Evolutionary conservation across 2,113 vertebrate genomes (phyloP), one percentile per base, ranked within the genome.

Genomic region (Takifugu bimaculatus): DNA sequence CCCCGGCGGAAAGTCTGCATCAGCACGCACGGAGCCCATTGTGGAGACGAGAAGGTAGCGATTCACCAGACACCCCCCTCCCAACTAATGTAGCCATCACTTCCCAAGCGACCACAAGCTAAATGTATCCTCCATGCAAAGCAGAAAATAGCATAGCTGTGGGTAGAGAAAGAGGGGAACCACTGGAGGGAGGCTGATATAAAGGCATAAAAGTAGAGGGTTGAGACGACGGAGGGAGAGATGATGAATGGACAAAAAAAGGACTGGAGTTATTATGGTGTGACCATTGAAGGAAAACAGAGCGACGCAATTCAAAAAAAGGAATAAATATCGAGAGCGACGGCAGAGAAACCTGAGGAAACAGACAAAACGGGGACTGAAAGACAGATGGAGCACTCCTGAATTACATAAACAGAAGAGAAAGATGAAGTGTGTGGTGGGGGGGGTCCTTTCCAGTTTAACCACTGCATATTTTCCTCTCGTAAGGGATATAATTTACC

Each of bases 401-500:
- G 32, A 72, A 70, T 63, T 60, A 73, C 61, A 39, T 54, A 56
- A 76, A 64, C 52, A 65, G 60, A 65, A 72, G 63, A 60, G 49
- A 50, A 68, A 54, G 67, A 64, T 70, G 59, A 72, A 57, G n/a
- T 35, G n/a, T 26, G 26, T 10, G 20, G 6, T 1, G 47, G 48
- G 49, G 65, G 64, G 75, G 72, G 68, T 59, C 65, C 57, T 67
- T 70, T 65, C 58, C 47, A 65, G 56, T 80, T 74, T 47, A 80
- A 83, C 87, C 88, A 57, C 87, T 68, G 75, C 83, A 87, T 89
- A 82, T 81, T 90, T 91, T 88, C 84, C 86, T 82, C 35, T 84
- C 72, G 53, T 73, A 72, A 88, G 79, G 84, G 75, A 81, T 88
- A 81, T 86, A 86, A 90, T 89, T 90, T 90, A 86, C 72, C 72